Evolutionary conservation across 1,140 invertebrate genomes (phyloP).

Genomic region (Drosophila triauraria): DNA sequence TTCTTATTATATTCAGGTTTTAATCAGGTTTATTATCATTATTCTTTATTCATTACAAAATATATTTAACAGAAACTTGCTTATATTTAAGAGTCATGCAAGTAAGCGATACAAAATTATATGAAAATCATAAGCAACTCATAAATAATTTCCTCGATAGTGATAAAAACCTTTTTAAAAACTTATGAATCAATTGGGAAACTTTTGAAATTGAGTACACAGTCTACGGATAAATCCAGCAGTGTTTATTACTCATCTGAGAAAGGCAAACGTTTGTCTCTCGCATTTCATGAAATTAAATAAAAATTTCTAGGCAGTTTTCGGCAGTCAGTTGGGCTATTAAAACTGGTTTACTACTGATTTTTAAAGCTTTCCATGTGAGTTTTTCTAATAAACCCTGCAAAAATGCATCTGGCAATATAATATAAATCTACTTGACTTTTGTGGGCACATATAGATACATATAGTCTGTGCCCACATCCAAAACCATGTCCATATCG

Average conservation of each 20-base stretch:
- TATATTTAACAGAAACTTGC: background rate
- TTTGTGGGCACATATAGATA: conserved; percentile 8
- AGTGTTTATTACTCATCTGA: background rate
- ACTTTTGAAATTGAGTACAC: background rate
- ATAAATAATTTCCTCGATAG: background rate
- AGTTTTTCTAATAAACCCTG: background rate
- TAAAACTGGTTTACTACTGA: background rate
- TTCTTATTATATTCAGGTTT: background rate
- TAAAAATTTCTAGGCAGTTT: background rate
- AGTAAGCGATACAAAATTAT: background rate
- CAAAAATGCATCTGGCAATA: conserved; percentile 10
- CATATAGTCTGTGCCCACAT: conserved; percentile 30
- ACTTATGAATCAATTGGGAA: too few species aligned
- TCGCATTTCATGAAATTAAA: background rate
- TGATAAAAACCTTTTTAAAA: background rate
- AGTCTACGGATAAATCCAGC: background rate
- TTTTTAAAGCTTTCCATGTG: conserved; percentile 4
- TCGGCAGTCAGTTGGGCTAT: background rate
- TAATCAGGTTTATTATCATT: too few species aligned
- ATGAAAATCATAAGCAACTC: background rate
- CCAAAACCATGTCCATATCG: conserved; percentile 30
- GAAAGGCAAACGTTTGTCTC: background rate
- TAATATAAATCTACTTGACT: conserved; percentile 17
- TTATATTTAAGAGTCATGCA: background rate
- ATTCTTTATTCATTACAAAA: background rate